phyloP scores from a whole-genome alignment of 2,113 vertebrate species.

The Cynocephalus volans region DNA sequence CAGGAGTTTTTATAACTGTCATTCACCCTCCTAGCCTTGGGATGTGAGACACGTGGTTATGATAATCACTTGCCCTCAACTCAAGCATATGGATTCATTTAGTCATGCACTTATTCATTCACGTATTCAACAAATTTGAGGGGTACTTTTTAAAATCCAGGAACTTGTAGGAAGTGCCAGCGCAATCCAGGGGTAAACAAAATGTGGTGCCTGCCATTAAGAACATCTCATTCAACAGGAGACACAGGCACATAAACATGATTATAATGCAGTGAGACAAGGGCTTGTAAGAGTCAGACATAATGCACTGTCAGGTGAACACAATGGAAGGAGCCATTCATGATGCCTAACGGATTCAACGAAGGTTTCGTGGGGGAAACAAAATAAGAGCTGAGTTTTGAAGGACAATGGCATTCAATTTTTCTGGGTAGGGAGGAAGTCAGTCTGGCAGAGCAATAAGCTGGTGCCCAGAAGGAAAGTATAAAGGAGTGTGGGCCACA shows the following conservation, averaged over 20 bases:
- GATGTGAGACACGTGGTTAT: neutral
- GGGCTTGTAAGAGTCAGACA: neutral
- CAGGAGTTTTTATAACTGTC: conserved; percentile 43
- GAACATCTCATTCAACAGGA: neutral
- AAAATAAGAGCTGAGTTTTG: neutral
- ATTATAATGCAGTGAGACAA: neutral
- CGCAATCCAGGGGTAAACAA: neutral
- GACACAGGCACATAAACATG: neutral
- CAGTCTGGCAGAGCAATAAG: neutral
- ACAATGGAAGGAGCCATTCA: neutral
- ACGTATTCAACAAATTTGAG: neutral
- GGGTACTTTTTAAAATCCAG: neutral
- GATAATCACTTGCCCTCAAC: conserved; percentile 26
- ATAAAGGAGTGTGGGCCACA: rapidly evolving
- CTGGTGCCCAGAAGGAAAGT: neutral
- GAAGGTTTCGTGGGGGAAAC: neutral
- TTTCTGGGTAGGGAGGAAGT: neutral
- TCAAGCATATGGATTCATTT: conserved; percentile 9
- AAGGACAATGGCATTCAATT: neutral
- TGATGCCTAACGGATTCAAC: neutral
- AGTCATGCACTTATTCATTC: neutral
- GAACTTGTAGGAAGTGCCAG: neutral
- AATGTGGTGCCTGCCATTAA: neutral
- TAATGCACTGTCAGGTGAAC: neutral
- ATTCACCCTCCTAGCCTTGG: neutral